Percentiles rank a stretch among this genome's conserved stretches.
phyloP scores from a whole-genome alignment of 2,797 vertebrate genomes.

The Rallus crepitans region DNA sequence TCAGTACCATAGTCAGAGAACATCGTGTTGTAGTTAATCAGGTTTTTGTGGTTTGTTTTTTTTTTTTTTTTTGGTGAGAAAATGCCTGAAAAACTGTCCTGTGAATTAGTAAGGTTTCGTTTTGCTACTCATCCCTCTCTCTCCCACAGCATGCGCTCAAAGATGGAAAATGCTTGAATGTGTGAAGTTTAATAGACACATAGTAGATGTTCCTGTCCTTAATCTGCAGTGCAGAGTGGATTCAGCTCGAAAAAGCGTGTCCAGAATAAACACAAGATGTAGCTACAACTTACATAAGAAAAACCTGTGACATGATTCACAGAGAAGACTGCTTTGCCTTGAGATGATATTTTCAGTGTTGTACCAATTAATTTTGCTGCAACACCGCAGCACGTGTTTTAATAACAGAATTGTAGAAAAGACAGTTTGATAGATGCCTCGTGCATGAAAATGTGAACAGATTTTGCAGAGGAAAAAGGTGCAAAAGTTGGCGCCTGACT shows the following conservation, averaged over 20 bases:
- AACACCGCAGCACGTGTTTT: neutral
- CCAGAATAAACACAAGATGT: neutral
- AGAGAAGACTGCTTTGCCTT: neutral
- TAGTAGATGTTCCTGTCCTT: neutral
- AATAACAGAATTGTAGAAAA: neutral
- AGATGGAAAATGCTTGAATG: neutral
- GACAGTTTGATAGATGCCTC: neutral
- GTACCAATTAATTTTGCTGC: conserved; percentile 19
- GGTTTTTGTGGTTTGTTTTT: neutral
- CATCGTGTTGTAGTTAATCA: neutral
- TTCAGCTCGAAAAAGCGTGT: neutral
- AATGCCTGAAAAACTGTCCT: neutral
- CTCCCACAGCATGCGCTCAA: neutral
- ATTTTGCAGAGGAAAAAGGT: neutral
- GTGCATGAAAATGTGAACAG: neutral
- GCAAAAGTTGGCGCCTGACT: neutral
- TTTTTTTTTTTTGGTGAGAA: neutral
- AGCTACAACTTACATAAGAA: neutral
- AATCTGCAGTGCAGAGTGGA: neutral
- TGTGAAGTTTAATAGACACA: neutral
- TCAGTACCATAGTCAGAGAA: neutral
- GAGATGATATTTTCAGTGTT: conserved; percentile 31
- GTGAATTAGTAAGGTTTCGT: neutral
- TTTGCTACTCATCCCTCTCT: neutral
- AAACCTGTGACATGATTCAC: neutral